Evolutionary conservation across 1,140 invertebrate species (phyloP), one percentile per base, ranked within the genome.

Genomic region (honey bee (Apis mellifera)): DNA sequence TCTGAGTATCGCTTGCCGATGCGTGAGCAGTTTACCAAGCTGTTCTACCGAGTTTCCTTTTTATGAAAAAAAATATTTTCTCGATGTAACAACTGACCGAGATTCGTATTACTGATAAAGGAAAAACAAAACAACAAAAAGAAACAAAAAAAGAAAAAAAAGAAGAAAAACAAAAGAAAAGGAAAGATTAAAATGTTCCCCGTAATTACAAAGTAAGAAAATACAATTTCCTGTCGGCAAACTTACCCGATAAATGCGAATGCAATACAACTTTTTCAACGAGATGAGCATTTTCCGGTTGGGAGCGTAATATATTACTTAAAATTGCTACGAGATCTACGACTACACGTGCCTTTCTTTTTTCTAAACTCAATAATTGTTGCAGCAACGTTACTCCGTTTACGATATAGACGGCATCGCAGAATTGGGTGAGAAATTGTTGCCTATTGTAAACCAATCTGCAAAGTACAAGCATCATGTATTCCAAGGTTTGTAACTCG

Each of bases 401-500:
- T 42, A 97, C 93, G 55, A 97, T 95, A n/a, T 95, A 95, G 50
- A 97, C 94, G 3, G 97, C 95, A 82, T 97, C 96, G 89, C 97
- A 97, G 89, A 97, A 96, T 88, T 98, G 97, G 1, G 95, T 94
- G 1, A 97, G 95, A 90, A 97, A 97, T 75, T 96, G 95, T 48
- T 96, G 95, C 54, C 96, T 95, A 19, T 95, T 92, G 87, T 97
- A 95, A 74, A 97, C 95, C 78, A 98, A 92, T 93, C 97, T 95
- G 76, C 96, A 95, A 48, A 97, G 95, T 59, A 98, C 91, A 78
- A 97, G 95, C 88, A 96, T 95, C 79, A 97, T 94, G 55, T 95
- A 95, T 84, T 96, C 95, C 12, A 97, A 92, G 0, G 96, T 96
- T 89, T 95, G 94, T 70, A 96, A 92, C 89, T 96, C 95, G 84